Evolutionary conservation across 1,140 invertebrate genomes (phyloP), one percentile per base, ranked within the genome.

Genomic region (Drepana arcuata): DNA sequence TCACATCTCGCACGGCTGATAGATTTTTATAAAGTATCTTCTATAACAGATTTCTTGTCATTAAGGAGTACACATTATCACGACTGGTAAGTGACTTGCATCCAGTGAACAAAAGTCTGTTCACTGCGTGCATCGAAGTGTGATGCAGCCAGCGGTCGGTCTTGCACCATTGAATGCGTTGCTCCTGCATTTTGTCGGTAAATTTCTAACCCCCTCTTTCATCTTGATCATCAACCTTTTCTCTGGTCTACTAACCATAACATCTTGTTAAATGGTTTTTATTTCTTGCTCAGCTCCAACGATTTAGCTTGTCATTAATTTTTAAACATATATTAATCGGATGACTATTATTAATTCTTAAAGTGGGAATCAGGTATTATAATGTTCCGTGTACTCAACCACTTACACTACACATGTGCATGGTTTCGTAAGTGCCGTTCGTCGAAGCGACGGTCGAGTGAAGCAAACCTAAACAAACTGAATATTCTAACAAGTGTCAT

Each of bases 91-190:
- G n/a, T n/a, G n/a, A n/a, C n/a, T n/a, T n/a, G n/a, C n/a, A n/a
- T n/a, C n/a, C n/a, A n/a, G n/a, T n/a, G n/a, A n/a, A n/a, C n/a
- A n/a, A n/a, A n/a, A n/a, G n/a, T n/a, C n/a, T n/a, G n/a, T n/a
- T n/a, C n/a, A n/a, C n/a, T n/a, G n/a, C n/a, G 51, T 42, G 49
- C 53, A 61, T 7, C 48, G 47, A 34, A 61, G 43, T 66, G 48
- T 59, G 48, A 31, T n/a, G 32, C 14, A 6, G 35, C 26, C 39
- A 55, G 47, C 56, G 57, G 47, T 56, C 41, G 41, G 54, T 46
- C 43, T 35, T 52, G 41, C 53, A 30, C 52, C 51, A 61, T 58
- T 51, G 63, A 49, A 24, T 48, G 16, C 34, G 13, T 47, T 50
- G 43, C 36, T 51, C 35, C 28, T 16, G 27, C 34, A 43, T 43